Percentiles rank a stretch among this genome's conserved stretches.
Evolutionary conservation across 2,888 invertebrate species (phyloP).

Genomic region (Metellina segmentata): DNA sequence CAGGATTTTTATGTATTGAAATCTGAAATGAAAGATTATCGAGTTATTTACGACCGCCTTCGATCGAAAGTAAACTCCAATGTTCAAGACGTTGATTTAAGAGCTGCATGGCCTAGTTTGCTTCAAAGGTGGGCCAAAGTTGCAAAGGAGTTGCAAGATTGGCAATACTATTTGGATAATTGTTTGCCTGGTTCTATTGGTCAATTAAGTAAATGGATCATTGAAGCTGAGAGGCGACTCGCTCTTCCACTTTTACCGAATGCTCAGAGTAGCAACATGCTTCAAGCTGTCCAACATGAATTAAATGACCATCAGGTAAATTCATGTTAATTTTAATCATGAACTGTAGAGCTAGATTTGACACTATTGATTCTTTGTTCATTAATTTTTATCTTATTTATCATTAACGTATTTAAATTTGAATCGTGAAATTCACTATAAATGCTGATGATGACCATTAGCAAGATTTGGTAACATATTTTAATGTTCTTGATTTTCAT

Average conservation of each 20-base stretch:
- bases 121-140: conserved; percentile 90
- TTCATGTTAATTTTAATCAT: background rate
- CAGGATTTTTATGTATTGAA: conserved; percentile 90
- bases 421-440: background rate
- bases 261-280: conserved; percentile 85
- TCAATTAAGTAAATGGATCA: conserved; percentile 93
- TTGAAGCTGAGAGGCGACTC: conserved; percentile 90
- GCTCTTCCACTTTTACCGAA: conserved; percentile 91
- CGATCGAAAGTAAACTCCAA: conserved; percentile 90
- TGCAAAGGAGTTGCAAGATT: conserved; percentile 88
- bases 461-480: too few relatives aligned
- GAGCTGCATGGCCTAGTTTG: conserved; percentile 91
- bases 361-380: too few relatives aligned
- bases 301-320: conserved; percentile 87
- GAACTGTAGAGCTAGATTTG: too few relatives aligned
- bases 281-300: conserved; percentile 79
- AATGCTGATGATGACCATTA: background rate
- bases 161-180: conserved; percentile 94
- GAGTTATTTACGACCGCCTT: conserved; percentile 88
- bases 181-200: conserved; percentile 92
- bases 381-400: too few relatives aligned
- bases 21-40: conserved; percentile 88
- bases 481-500: too few relatives aligned
- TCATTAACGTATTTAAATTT: background rate
- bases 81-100: conserved; percentile 51